phyloP scores from a whole-genome alignment of 2,888 invertebrate species.

The Tyria jacobaeae region DNA sequence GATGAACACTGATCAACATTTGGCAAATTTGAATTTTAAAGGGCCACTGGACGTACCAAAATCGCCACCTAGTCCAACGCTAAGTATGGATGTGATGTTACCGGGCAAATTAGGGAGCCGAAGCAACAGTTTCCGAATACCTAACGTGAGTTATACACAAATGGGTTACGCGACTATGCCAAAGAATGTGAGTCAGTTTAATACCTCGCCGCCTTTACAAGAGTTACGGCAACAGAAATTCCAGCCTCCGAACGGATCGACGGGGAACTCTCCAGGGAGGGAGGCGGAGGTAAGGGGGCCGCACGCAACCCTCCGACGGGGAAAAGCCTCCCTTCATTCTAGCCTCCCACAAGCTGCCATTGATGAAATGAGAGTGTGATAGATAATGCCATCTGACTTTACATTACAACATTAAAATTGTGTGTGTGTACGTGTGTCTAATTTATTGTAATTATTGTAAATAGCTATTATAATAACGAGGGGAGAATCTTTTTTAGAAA shows the following conservation, averaged over 20 bases:
- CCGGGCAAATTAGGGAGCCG: conserved; percentile 84
- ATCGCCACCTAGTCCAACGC: conserved; percentile 88
- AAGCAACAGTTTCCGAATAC: conserved; percentile 80
- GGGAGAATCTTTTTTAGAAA: conserved; percentile 63
- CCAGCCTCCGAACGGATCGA: conserved; percentile 87
- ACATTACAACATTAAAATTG: conserved; percentile 68
- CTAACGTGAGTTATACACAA: conserved; percentile 79
- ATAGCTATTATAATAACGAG: conserved; percentile 60
- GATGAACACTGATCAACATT: conserved; percentile 83
- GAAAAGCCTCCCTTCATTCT: conserved; percentile 82
- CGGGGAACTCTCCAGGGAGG: conserved; percentile 72
- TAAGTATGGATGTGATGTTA: conserved; percentile 86
- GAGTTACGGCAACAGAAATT: conserved; percentile 86
- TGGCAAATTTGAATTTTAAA: conserved; percentile 86
- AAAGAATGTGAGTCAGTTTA: conserved; percentile 87
- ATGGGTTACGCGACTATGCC: conserved; percentile 87
- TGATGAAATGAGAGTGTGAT: conserved; percentile 97
- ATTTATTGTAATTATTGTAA: conserved; percentile 70
- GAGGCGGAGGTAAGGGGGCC: conserved; percentile 67
- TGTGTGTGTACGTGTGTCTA: conserved; percentile 48
- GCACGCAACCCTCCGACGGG: conserved; percentile 78
- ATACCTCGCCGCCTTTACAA: conserved; percentile 81
- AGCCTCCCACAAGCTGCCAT: conserved; percentile 93
- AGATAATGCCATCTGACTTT: conserved; percentile 69
- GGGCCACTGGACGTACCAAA: conserved; percentile 86